Evolutionary conservation across 2,113 vertebrate genomes (phyloP).

Genomic region (Mormoops blainvillei): DNA sequence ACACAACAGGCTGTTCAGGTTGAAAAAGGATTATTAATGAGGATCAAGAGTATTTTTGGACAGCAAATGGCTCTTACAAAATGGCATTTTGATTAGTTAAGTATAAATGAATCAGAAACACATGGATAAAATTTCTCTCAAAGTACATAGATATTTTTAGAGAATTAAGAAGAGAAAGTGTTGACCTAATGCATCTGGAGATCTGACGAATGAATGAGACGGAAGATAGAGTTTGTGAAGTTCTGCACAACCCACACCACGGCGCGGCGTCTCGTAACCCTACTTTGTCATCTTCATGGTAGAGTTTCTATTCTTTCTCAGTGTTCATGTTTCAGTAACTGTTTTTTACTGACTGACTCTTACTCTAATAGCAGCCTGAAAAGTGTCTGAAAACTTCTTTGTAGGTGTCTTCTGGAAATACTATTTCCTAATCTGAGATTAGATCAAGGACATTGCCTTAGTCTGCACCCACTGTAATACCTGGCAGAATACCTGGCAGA

Average conservation of each 20-base stretch:
- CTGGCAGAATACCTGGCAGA: background rate
- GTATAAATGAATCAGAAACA: constrained; percentile 9
- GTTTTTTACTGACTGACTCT: background rate
- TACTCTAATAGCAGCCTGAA: background rate
- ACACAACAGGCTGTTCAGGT: background rate
- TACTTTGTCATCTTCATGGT: background rate
- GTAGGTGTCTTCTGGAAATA: background rate
- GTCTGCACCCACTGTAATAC: background rate
- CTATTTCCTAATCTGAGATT: background rate
- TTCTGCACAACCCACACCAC: background rate
- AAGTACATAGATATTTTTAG: background rate
- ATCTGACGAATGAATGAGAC: background rate
- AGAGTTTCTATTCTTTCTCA: background rate
- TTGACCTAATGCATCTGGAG: background rate
- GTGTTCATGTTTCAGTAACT: background rate
- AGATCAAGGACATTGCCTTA: background rate
- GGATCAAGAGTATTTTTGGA: background rate
- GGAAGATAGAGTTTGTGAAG: constrained; percentile 2
- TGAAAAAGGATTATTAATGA: background rate
- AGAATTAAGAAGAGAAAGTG: background rate
- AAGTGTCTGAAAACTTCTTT: background rate
- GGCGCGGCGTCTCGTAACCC: background rate
- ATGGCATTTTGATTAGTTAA: constrained; percentile 32
- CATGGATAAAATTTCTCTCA: background rate
- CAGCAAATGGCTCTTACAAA: background rate